These are phyloP conservation scores for Thunnus albacares DNA, from an alignment of 2,797 vertebrate genomes.

Conservation along the genomic window DNA sequence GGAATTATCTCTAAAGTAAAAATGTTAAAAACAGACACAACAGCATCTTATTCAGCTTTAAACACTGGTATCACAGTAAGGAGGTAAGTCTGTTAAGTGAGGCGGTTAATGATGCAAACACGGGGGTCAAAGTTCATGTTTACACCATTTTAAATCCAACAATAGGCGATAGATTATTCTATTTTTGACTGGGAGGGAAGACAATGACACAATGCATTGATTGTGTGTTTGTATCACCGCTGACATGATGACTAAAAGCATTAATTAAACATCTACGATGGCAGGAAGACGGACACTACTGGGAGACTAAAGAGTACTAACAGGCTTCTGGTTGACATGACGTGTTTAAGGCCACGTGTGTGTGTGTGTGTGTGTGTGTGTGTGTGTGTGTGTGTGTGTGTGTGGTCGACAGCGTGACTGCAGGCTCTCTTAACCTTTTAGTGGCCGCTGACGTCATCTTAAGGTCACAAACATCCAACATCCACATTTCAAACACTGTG, in stretches of 20 bases:
- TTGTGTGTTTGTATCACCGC: neutral
- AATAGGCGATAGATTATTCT: too few species aligned
- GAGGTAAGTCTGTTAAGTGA: too few species aligned
- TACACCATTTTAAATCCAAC: too few species aligned
- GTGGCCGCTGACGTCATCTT: slow-evolving; percentile 12
- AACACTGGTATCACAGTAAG: neutral
- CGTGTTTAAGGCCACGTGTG: neutral
- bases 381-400: accelerated
- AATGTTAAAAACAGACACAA: neutral
- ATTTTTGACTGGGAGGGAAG: too few species aligned
- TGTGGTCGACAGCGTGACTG: neutral
- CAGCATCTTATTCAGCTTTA: neutral
- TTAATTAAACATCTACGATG: too few species aligned
- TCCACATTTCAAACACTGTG: neutral
- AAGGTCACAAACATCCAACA: neutral
- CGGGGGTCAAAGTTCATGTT: too few species aligned
- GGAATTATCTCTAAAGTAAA: neutral
- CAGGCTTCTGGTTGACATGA: too few species aligned
- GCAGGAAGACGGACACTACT: too few species aligned
- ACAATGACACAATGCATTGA: neutral
- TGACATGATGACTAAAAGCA: too few species aligned
- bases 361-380: neutral
- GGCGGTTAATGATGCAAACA: too few species aligned
- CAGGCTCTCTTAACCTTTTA: slow-evolving; percentile 22
- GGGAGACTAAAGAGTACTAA: too few species aligned